Base-by-base conservation (phyloP, 92 coral and sea anemone species). In the Parazoanthus swiftii region DNA sequence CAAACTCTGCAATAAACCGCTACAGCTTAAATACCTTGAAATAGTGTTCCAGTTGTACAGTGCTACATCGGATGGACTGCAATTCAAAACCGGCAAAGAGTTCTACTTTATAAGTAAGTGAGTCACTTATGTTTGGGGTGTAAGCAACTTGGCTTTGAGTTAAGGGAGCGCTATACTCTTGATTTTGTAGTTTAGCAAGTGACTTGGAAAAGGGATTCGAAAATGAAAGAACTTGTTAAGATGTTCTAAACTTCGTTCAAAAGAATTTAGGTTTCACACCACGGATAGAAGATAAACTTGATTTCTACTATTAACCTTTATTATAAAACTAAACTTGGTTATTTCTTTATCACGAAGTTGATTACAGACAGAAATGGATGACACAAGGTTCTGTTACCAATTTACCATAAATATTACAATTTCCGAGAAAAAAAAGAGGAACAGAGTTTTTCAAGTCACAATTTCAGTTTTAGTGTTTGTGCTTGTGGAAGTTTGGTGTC, bases 71-170 rank as follows among this genome's bases (percentile, higher is more conserved):
- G 23, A 11, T 2, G 86, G 86, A 83, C 67, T 83, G 77, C 77
- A 68, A 74, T 83, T 83, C 25, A 4, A 9, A 23, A 48, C 78
- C 35, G 86, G 79, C 77, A 68, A 16, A 83, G 86, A 83, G 25
- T 83, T 70, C 77, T 83, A 83, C 65, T 83, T 83, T 11, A 83
- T 83, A 83, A 83, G 86, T 83, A 83, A 83, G 86, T 83, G 25
- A 83, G 78, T 65, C 39, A 16, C 6, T 37, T 33, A 15, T 36
- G 25, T 36, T 37, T 37, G 3, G 14, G 11, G 23, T 38, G n/a
- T 6, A 15, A 16, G 35, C 16, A 63, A 5, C 21, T 63, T 63
- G 8, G 8, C 11, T 54, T 18, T 63, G 15, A 21, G 20, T 63
- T 63, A 1, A 5, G 8, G 70, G 26, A 7, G 70, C 26, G 70